These are phyloP conservation scores for Felis chaus DNA, from an alignment of 2,113 vertebrate species.

Conservation along the genomic window DNA sequence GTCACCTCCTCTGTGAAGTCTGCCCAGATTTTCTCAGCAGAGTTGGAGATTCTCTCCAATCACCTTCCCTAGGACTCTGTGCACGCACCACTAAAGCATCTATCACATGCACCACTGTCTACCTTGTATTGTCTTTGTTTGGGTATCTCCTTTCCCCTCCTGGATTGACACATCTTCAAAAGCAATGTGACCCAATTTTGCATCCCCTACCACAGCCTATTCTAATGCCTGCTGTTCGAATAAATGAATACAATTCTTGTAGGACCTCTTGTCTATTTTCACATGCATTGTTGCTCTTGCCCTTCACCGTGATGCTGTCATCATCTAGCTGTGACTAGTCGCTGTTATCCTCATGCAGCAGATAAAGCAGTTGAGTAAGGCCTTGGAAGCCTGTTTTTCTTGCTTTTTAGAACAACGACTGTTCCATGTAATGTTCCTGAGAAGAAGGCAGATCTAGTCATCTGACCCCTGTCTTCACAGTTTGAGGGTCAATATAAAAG, in stretches of 20 bases:
- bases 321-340: neutral
- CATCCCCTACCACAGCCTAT: neutral
- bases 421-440: neutral
- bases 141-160: neutral
- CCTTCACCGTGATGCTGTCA: neutral
- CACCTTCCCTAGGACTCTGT: neutral
- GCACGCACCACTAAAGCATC: neutral
- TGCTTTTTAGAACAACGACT: conserved; percentile 40
- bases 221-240: neutral
- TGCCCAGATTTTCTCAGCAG: conserved; percentile 20
- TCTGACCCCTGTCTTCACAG: neutral
- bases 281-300: neutral
- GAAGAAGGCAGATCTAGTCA: neutral
- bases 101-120: neutral
- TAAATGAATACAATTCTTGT: neutral
- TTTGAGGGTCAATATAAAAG: neutral
- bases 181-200: conserved; percentile 12
- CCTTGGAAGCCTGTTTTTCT: neutral
- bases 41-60: neutral
- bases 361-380: neutral
- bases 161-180: neutral
- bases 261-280: neutral
- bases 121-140: neutral
- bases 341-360: neutral
- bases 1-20: neutral